Conservation (phyloP, 1,140 invertebrate species). For the Homarus americanus region DNA sequence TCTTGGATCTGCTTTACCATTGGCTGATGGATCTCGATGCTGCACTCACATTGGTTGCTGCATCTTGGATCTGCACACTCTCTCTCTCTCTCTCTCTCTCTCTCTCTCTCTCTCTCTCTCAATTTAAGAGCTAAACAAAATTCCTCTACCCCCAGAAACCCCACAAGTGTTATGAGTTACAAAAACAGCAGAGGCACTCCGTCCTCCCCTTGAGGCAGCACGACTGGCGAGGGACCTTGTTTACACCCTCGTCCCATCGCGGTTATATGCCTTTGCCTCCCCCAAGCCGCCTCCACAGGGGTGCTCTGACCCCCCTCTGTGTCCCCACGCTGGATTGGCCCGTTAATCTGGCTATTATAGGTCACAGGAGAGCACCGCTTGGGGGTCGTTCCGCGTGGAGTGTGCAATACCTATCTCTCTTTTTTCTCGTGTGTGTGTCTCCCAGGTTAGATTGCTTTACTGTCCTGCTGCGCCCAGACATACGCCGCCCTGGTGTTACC, state of each 20-base stretch:
- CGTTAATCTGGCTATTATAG: not conserved
- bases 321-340: not conserved
- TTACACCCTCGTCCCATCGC: not conserved
- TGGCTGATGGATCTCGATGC: too few relatives aligned
- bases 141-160: too few relatives aligned
- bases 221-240: not conserved
- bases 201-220: not conserved
- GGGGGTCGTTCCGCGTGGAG: not conserved
- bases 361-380: not conserved
- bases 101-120: too few relatives aligned
- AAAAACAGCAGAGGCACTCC: too few relatives aligned
- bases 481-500: not conserved
- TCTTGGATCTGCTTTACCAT: too few relatives aligned
- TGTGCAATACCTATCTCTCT: conserved; percentile 3
- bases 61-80: too few relatives aligned
- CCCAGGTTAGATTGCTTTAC: not conserved
- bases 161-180: too few relatives aligned
- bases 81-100: too few relatives aligned
- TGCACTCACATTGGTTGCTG: too few relatives aligned
- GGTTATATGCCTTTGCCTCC: not conserved
- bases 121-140: not conserved
- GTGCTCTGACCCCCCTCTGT: not conserved
- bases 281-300: not conserved
- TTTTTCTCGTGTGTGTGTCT: not conserved
- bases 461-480: not conserved